Base-by-base conservation (phyloP, 2,113 vertebrate species). In the Platycercus adscitus region DNA sequence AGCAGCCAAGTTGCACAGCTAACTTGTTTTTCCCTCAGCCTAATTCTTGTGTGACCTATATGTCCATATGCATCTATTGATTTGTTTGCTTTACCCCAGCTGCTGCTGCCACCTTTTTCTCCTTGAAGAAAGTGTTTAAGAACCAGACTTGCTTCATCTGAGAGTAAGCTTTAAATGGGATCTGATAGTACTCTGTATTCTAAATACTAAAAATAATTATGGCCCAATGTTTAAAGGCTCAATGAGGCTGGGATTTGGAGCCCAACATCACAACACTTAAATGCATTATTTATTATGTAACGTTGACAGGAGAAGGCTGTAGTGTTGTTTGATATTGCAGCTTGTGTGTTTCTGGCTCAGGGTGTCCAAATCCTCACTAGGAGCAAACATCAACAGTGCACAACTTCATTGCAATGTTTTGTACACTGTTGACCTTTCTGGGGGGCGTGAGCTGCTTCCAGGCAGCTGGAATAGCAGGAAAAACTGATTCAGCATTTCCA, bases 41-140 rank as follows among this genome's bases (percentile, higher is more conserved):
- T 81, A 75, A 90, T 94, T 88, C 85, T 83, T 88, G 35, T 37
- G 70, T 94, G 93, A 91, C 76, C 80, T 94, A 23, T 86, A 91
- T 91, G 88, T 90, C 82, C 76, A 44, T 81, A 66, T 75, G 72
- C 29, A 88, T 83, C 44, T 75, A 20, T 88, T 68, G 80, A 91
- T 88, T 90, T 94, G 19, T 88, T 89, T 86, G 50, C 39, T 90
- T 29, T 37, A 29, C 20, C 75, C 71, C 82, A 95, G 81, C 76
- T 96, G 71, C 66, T 76, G 44, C 88, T 12, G 10, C 68, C 31
- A 39, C 75, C 60, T 95, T 94, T 81, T 91, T 86, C 71, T 93
- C 71, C 79, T 86, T 50, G 39, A 81, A 66, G 68, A 81, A 94
- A 81, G 60, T 24, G 6, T 55, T 94, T 31, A 63, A 88, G 58